Evolutionary conservation across 2,113 vertebrate species (phyloP).

Genomic region (Coptodon rendalli): DNA sequence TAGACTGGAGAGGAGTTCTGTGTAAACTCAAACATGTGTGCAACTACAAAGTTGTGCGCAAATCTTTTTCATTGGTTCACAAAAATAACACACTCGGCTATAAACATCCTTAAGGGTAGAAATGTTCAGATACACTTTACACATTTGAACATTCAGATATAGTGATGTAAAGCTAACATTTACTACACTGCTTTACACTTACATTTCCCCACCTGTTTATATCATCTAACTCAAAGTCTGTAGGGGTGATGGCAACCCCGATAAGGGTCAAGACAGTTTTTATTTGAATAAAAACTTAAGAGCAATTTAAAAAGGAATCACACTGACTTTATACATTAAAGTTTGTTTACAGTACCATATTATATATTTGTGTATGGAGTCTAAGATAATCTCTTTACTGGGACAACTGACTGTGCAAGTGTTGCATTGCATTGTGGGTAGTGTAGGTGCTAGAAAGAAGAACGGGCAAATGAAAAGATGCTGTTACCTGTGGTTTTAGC

Average conservation of each 20-base stretch:
- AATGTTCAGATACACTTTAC: not conserved
- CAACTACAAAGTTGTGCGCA: not conserved
- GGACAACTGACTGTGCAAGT: not conserved
- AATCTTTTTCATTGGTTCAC: not conserved
- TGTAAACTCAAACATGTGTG: not conserved
- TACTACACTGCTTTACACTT: not conserved
- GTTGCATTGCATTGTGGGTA: not conserved
- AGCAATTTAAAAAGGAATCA: not conserved
- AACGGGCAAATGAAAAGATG: not conserved
- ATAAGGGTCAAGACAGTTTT: not conserved
- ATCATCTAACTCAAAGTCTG: not conserved
- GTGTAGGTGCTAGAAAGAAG: not conserved
- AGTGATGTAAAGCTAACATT: not conserved
- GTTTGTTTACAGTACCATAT: not conserved
- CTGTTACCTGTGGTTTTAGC: not conserved
- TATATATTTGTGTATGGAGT: not conserved
- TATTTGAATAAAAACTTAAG: not conserved
- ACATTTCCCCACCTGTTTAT: not conserved
- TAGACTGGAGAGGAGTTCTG: not conserved
- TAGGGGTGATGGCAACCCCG: fast-evolving
- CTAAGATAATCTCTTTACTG: not conserved
- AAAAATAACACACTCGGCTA: not conserved
- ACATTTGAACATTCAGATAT: not conserved
- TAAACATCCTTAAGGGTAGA: not conserved
- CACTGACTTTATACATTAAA: not conserved